Conservation (phyloP, 2,113 vertebrate genomes). For the Chaenogobius annularis region DNA sequence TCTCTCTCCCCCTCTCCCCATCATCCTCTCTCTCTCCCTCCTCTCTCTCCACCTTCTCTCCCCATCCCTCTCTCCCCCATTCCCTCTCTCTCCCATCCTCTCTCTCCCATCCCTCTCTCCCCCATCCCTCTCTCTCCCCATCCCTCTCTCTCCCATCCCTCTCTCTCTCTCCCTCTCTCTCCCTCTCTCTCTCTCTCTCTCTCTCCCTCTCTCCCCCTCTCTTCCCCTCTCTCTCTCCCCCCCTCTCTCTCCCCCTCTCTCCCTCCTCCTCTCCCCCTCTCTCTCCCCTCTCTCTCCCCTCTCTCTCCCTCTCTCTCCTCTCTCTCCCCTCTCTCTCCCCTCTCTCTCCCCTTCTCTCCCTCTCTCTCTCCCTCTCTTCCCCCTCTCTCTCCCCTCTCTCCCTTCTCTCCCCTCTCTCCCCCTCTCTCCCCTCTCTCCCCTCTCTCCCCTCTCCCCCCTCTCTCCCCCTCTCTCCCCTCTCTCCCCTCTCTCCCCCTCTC, state of each 20-base stretch:
- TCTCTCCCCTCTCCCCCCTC: too few species aligned
- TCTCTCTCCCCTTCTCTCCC: background rate
- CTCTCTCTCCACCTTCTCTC: too few species aligned
- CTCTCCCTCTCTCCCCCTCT: background rate
- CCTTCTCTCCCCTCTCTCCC: background rate
- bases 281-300: background rate
- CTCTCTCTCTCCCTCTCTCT: background rate
- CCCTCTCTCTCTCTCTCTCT: too few species aligned
- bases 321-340: background rate
- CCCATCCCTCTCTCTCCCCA: background rate
- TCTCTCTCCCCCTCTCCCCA: background rate
- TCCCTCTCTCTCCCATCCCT: background rate
- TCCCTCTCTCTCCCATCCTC: background rate
- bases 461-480: background rate
- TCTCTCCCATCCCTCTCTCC: background rate
- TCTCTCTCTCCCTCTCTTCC: too few species aligned
- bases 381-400: background rate
- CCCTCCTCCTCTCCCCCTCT: background rate
- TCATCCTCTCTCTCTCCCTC: background rate
- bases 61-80: background rate
- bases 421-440: too few species aligned
- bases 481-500: background rate
- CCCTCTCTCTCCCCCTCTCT: background rate
- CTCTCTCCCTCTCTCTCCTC: background rate
- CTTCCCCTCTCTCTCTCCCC: background rate